These are phyloP conservation scores for Xylota sylvarum DNA, from an alignment of 2,888 invertebrate species.

Conservation along the genomic window DNA sequence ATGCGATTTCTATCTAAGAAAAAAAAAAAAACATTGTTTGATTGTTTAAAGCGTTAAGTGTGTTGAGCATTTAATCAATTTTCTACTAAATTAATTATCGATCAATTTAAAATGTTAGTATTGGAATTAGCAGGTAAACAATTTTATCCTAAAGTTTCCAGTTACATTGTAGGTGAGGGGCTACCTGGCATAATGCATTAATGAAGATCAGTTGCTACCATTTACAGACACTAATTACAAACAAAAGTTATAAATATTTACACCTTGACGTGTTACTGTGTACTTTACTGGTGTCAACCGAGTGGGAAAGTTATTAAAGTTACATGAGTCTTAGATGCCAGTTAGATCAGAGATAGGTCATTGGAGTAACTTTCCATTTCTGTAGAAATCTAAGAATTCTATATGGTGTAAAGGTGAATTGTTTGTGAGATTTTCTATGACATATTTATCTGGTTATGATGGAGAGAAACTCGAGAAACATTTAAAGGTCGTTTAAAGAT, in stretches of 20 bases:
- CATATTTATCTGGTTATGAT: neutral
- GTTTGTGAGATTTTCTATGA: neutral
- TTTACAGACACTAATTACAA: neutral
- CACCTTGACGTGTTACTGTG: neutral
- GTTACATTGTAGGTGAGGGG: neutral
- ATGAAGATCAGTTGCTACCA: conserved; percentile 11
- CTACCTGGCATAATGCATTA: neutral
- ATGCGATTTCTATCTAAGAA: neutral
- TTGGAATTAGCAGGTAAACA: conserved; percentile 33
- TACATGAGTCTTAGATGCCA: neutral
- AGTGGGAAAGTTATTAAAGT: neutral
- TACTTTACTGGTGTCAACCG: neutral
- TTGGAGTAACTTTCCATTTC: conserved; percentile 42
- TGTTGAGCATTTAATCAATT: conserved; percentile 12
- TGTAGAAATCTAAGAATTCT: neutral
- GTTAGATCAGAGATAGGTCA: conserved; percentile 25
- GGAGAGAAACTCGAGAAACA: neutral
- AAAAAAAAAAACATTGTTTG: neutral
- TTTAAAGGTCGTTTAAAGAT: conserved; percentile 30
- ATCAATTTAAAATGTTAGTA: conserved; percentile 12
- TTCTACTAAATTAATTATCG: conserved; percentile 29
- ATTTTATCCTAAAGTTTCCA: neutral
- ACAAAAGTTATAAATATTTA: neutral
- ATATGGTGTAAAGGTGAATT: neutral
- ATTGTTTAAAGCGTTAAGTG: neutral